Evolutionary conservation across 2,113 vertebrate genomes (phyloP).

Genomic region (Cebidichthys violaceus): DNA sequence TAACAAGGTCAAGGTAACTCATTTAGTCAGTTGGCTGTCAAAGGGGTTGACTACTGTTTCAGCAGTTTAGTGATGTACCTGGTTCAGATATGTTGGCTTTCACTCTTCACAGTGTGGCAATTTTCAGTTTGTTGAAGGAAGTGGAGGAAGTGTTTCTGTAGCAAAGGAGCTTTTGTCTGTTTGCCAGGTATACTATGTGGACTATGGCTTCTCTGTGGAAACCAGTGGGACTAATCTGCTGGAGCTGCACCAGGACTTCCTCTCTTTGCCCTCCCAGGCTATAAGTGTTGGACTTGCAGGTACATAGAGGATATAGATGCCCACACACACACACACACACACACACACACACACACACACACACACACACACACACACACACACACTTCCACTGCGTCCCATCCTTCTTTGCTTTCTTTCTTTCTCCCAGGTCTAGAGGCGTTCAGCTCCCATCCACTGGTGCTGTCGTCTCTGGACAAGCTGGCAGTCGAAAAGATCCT

Average conservation of each 20-base stretch:
- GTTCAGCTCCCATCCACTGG: slow-evolving; percentile 85
- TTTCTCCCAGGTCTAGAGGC: slow-evolving; percentile 85
- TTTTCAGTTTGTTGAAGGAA: background rate
- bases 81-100: background rate
- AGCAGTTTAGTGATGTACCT: background rate
- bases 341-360: no score
- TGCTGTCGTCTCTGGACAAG: slow-evolving; percentile 87
- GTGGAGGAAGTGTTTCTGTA: background rate
- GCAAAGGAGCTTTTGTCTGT: slow-evolving; percentile 8
- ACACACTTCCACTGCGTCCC: no score
- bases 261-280: slow-evolving; percentile 90
- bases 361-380: no score
- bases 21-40: background rate
- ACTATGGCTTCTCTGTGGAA: slow-evolving; percentile 90
- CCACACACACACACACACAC: no score
- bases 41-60: background rate
- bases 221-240: slow-evolving; percentile 83
- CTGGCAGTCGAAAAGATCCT: slow-evolving; percentile 90
- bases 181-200: slow-evolving; percentile 90
- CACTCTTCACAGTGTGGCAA: background rate
- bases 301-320: slow-evolving; percentile 69
- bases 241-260: slow-evolving; percentile 86
- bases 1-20: slow-evolving; percentile 87
- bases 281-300: slow-evolving; percentile 92
- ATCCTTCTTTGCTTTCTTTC: background rate